Base-by-base conservation (phyloP, 2,797 vertebrate species). In the Luscinia luscinia region DNA sequence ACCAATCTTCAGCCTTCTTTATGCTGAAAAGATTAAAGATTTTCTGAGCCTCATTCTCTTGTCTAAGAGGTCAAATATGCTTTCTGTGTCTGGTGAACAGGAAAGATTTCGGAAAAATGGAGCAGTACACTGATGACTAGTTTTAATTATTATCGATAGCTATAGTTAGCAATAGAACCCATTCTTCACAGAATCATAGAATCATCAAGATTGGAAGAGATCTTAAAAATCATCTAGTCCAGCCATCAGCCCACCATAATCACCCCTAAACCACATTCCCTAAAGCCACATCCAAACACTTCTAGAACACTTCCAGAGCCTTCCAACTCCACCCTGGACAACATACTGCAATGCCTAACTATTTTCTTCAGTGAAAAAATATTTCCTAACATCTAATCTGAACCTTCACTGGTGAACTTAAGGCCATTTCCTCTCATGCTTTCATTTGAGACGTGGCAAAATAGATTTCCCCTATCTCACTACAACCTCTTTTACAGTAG, bases 41-140 rank as follows among this genome's bases (percentile, higher is more conserved):
- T 93, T 68, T 40, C 58, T 45, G 26, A 86, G 51, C 63, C 9
- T 88, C 54, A 34, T 78, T 38, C 80, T 92, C 41, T 55, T 88
- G 27, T 54, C 28, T 9, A 34, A 87, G 92, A 67, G 30, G 40
- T 70, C 61, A 66, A 66, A 93, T 51, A 38, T 15, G 23, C 5
- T 86, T 90, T 81, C 30, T 48, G 26, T 48, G 27, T 81, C 54
- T 48, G 21, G 15, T 23, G 46, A 75, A 68, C 3, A 46, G 28
- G 34, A 72, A 72, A 72, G 23, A 41, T 57, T 51, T 45, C 4
- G 5, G 36, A 14, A 73, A 81, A 70, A 51, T 0, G 2, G 77
- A 72, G 41, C 11, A 36, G 27, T 28, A 22, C 0, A 1, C 3
- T 48, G 10, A 75, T 2, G 2, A 62, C 12, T 41, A 45, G 9